Percentiles rank a stretch among this genome's conserved stretches.
Conservation (phyloP, 2,797 vertebrate genomes). For the Chelmon rostratus region DNA sequence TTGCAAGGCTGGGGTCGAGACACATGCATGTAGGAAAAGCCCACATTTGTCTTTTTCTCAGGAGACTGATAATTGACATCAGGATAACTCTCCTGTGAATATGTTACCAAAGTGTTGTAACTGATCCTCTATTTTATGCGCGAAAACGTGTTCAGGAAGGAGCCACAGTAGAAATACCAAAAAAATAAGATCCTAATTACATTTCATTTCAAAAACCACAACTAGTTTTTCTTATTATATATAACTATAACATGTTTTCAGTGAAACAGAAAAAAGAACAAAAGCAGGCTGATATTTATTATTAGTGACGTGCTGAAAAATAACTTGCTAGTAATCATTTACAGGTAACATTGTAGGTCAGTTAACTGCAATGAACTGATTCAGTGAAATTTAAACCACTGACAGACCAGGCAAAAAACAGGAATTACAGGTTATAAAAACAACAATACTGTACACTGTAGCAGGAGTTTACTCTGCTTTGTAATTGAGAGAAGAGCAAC, state of each 20-base stretch:
- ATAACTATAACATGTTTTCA: too few species aligned
- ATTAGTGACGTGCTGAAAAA: not conserved
- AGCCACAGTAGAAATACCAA: not conserved
- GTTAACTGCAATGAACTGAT: constrained; percentile 1
- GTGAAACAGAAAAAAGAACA: not conserved
- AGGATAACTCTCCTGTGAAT: not conserved
- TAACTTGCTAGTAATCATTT: not conserved
- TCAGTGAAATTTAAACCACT: not conserved
- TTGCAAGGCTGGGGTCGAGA: too few species aligned
- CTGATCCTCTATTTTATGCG: not conserved
- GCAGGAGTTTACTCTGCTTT: not conserved
- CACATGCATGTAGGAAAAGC: too few species aligned
- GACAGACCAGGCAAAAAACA: not conserved
- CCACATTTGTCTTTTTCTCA: not conserved
- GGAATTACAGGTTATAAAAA: constrained; percentile 1
- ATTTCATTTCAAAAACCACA: too few species aligned
- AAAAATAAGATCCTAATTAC: too few species aligned
- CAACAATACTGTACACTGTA: not conserved
- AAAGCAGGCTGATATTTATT: not conserved
- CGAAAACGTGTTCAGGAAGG: not conserved
- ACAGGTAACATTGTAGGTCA: not conserved
- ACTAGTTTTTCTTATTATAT: too few species aligned
- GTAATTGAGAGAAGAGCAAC: not conserved
- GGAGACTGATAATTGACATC: not conserved
- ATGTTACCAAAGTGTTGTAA: not conserved